Percentiles rank a stretch among this genome's conserved stretches.
These are phyloP conservation scores for Pseudomyrmex concolor DNA, from an alignment of 1,140 invertebrate genomes.

Conservation along the genomic window DNA sequence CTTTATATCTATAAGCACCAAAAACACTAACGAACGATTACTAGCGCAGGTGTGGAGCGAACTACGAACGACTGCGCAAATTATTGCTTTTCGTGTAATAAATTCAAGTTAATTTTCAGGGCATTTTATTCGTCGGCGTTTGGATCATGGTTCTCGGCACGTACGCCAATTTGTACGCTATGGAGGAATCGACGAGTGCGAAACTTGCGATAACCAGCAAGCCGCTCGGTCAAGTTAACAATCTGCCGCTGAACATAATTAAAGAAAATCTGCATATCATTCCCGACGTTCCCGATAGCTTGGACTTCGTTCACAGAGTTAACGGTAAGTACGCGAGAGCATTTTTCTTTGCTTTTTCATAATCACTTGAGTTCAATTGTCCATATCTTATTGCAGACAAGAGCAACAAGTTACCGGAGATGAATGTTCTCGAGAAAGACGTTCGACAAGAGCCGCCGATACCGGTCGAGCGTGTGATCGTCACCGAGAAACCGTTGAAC, in stretches of 20 bases:
- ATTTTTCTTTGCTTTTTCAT: background rate
- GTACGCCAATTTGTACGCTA: conserved; percentile 92
- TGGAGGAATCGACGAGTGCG: conserved; percentile 86
- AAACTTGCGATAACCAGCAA: conserved; percentile 73
- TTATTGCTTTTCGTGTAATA: conserved; percentile 23
- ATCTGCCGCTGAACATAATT: conserved; percentile 77
- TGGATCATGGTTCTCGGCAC: conserved; percentile 94
- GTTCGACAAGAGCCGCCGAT: conserved; percentile 85
- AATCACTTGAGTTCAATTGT: background rate
- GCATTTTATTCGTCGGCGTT: conserved; percentile 91
- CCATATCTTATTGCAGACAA: conserved; percentile 42
- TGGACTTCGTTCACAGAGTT: conserved; percentile 68
- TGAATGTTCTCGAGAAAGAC: conserved; percentile 66
- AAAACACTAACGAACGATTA: conserved; percentile 90
- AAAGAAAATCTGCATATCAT: conserved; percentile 73
- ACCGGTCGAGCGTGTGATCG: conserved; percentile 82
- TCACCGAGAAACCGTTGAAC: conserved; percentile 63
- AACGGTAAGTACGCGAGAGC: conserved; percentile 65
- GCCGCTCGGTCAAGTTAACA: conserved; percentile 80
- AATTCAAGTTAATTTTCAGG: conserved; percentile 81
- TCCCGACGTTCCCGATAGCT: conserved; percentile 66
- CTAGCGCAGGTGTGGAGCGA: conserved; percentile 88
- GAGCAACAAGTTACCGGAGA: conserved; percentile 31
- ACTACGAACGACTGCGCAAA: background rate
- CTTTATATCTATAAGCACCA: conserved; percentile 89